These are phyloP conservation scores for Manacus vitellinus DNA, from an alignment of 2,113 vertebrate genomes.

Conservation along the genomic window DNA sequence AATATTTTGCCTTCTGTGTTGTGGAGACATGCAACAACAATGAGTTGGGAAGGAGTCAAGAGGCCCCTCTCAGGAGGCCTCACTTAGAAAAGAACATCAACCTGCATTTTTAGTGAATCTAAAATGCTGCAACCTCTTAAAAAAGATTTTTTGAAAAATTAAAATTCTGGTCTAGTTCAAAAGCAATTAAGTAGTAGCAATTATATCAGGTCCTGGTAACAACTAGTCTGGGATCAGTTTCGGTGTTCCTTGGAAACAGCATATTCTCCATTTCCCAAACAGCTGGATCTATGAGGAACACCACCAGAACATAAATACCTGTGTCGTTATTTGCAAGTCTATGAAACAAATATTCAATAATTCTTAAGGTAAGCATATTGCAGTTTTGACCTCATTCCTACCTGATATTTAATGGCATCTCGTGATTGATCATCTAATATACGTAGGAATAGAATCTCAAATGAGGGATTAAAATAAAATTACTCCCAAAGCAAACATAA, in stretches of 20 bases:
- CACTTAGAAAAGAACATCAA: not conserved
- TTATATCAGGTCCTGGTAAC: not conserved
- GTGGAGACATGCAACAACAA: not conserved
- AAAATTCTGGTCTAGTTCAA: not conserved
- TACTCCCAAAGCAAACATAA: slow-evolving; percentile 67
- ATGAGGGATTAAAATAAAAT: slow-evolving; percentile 73
- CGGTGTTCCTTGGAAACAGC: not conserved
- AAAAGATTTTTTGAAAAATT: not conserved
- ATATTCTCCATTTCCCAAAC: not conserved
- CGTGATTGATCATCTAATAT: slow-evolving; percentile 57
- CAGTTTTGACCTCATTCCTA: slow-evolving; percentile 70
- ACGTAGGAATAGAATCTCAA: slow-evolving; percentile 63
- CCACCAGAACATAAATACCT: not conserved
- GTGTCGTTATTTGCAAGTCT: slow-evolving; percentile 38
- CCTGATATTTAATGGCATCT: slow-evolving; percentile 38
- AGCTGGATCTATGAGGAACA: not conserved
- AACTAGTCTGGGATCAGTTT: not conserved
- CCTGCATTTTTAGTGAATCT: not conserved
- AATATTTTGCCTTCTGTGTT: not conserved
- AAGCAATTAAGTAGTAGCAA: not conserved
- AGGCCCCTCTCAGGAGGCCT: not conserved
- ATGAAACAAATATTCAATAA: slow-evolving; percentile 59
- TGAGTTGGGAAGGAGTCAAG: not conserved
- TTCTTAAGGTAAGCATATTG: slow-evolving; percentile 54
- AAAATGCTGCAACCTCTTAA: not conserved